Evolutionary conservation across 2,797 vertebrate species (phyloP), one percentile per base, ranked within the genome.

Genomic region (Ficedula albicollis): DNA sequence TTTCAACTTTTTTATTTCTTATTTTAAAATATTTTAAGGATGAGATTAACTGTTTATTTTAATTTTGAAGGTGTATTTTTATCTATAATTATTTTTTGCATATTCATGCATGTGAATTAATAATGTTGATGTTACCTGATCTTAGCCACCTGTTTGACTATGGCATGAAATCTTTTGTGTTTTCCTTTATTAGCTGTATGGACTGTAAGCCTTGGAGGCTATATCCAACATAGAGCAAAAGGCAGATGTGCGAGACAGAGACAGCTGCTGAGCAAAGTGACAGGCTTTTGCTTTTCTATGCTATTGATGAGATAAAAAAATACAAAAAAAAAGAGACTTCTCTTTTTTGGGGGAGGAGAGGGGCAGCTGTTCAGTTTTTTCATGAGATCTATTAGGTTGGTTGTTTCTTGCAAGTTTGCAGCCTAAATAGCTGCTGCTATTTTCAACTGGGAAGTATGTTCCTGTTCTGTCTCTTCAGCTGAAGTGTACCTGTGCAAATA

Each of bases 111-210:
- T 81, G 15, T 75, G 58, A 89, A 75, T 89, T 80, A 91, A 52
- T 85, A 38, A 36, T 26, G 30, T 64, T 89, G 54, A 48, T 90
- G n/a, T 87, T 93, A 84, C 69, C 62, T 91, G 54, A 72, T 93
- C 39, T 67, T 84, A 95, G 72, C 60, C 69, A 75, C 27, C 44
- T 85, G n/a, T 90, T 85, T 92, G 76, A 75, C 82, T 89, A 7
- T 1, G 3, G 41, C 20, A 55, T 68, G 26, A 84, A 87, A 68
- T 75, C 29, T 75, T 88, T 66, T 64, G 68, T 96, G 56, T 84
- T 96, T 90, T 77, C 78, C 25, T 87, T 90, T 67, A 69, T 66
- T 75, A 86, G 29, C 55, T 91, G 21, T 75, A 39, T 87, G 67
- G 59, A 79, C 36, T 90, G n/a, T 48, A 66, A 84, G 34, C 68